Base-by-base conservation (phyloP, 2,113 vertebrate genomes). In the Xenopus laevis region DNA sequence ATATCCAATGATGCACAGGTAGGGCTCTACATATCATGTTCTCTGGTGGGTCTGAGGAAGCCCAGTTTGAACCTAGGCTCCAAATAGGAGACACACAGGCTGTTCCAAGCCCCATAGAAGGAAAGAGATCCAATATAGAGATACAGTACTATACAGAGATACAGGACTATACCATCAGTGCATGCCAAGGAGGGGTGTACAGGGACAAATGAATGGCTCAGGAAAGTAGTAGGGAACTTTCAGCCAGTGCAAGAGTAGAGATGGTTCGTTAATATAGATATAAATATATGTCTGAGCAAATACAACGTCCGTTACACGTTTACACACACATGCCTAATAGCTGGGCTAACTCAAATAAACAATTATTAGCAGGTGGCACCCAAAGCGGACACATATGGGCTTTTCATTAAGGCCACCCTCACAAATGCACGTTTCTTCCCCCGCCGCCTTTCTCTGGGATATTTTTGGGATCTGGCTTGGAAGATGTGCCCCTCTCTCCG, bases 401-500 rank as follows among this genome's bases (percentile, higher is more conserved):
- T 53, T 60, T 55, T 61, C 57, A 16, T 63, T 57, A 61, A 6
- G 45, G 45, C 44, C n/a, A 53, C 13, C 58, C 21, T 71, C 21
- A 71, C 70, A 71, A 71, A 63, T 33, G 46, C 21, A 63, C 46
- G 17, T 44, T 52, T 40, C 23, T 59, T 68, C 18, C 64, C n/a
- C 33, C 4, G 53, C 64, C 4, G 45, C 11, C 13, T 60, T 3
- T 9, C 58, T 60, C 44, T 9, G n/a, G 47, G 71, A 72, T 74
- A 74, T 74, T 74, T 40, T 74, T 74, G 45, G 45, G 47, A 20
- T 18, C 17, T 45, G 68, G 68, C 55, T 55, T 15, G 12, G 30
- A 13, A 55, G 21, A 8, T 27, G 15, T 17, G 23, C n/a, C n/a
- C 13, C 57, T 16, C 47, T 23, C 53, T 40, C 40, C 46, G 9